phyloP scores from a whole-genome alignment of 2,113 vertebrate genomes.

The Thryonomys swinderianus region DNA sequence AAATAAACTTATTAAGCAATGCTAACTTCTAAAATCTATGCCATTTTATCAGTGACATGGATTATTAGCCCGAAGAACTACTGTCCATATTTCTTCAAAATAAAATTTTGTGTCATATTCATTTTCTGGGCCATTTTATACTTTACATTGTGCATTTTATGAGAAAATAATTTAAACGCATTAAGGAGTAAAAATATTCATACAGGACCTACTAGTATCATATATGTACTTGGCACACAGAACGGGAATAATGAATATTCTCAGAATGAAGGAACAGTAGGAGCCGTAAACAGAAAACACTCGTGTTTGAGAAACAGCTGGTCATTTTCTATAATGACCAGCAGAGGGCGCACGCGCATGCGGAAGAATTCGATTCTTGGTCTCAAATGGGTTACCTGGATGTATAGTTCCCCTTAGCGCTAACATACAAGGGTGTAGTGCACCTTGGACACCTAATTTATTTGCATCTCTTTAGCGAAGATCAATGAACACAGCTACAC shows the following conservation, averaged over 20 bases:
- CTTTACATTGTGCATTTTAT: not conserved
- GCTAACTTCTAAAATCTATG: not conserved
- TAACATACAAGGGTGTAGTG: not conserved
- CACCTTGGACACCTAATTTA: not conserved
- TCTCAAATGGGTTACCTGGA: not conserved
- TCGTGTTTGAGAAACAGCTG: not conserved
- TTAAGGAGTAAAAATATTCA: not conserved
- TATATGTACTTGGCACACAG: not conserved
- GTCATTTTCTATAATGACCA: not conserved
- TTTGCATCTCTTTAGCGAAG: not conserved
- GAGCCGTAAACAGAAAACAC: not conserved
- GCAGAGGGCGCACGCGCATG: constrained; percentile 39
- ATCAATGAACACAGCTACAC: not conserved
- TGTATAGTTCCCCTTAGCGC: not conserved
- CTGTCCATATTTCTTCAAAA: not conserved
- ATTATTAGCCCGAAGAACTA: not conserved
- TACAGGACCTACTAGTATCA: not conserved
- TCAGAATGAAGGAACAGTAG: not conserved
- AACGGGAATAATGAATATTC: not conserved
- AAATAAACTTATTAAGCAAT: not conserved
- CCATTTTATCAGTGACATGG: not conserved
- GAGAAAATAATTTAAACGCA: not conserved
- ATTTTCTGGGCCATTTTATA: not conserved
- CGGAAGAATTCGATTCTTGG: not conserved
- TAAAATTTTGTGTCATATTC: not conserved